Base-by-base conservation (phyloP, 2,888 invertebrate species). In the Zelleria hepariella region DNA sequence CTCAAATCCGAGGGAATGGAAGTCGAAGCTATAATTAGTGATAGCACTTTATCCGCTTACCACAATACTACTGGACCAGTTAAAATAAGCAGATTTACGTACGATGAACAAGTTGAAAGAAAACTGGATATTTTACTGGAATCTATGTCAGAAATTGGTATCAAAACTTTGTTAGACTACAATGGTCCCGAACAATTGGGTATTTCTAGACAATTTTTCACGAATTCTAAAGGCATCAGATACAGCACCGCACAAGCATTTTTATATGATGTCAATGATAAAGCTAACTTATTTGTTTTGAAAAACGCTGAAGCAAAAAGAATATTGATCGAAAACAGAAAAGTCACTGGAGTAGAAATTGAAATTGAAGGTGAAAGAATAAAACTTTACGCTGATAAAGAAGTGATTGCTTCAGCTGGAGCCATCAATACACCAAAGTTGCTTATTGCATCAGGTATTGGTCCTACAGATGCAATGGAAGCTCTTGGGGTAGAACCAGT, bases 271-370 rank as follows among this genome's bases (percentile, higher is more conserved):
- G 57, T 54, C 25, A 54, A n/a, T n/a, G n/a, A 57, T 10, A 4
- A 0, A 74, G 75, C 73, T 10, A 62, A 62, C 25, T 53, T 62
- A 0, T 25, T 51, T 20, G 1, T 62, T 2, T 47, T 62, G 1
- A 62, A 60, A 26, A n/a, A 60, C 21, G 42, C 62, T 0, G 10
- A 21, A 5, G 62, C 18, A 1, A 58, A 21, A 24, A 60, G 54
- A 55, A 26, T 62, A 8, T 23, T 59, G 8, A 60, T 47, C 0
- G 21, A 60, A 32, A 10, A 52, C 0, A 55, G 21, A 5, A 59
- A 57, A 8, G n/a, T 26, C 27, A 52, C 58, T 6, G 62, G 62
- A 4, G 61, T 62, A 2, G 23, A 51, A 10, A 20, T 62, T 0
- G 15, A 6, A 20, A 8, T 49, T 8, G 7, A 49, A 2, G 23